Percentiles rank a stretch among this genome's conserved stretches.
Evolutionary conservation across 1,140 invertebrate genomes (phyloP).

Genomic region (Macrostomum lignano): DNA sequence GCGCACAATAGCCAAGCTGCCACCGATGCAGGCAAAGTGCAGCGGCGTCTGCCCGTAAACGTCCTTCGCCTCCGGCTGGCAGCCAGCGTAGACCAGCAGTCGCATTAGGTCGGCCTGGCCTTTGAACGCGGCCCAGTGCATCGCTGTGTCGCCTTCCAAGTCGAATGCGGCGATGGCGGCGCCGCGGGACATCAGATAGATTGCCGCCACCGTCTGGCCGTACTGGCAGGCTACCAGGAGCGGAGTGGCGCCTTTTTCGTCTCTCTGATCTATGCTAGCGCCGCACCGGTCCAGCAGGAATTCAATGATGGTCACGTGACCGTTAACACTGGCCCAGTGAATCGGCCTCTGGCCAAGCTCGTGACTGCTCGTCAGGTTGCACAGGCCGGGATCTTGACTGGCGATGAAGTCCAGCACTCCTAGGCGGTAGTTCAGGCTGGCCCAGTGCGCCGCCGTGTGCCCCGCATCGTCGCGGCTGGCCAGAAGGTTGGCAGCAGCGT

Average conservation of each 20-base stretch:
- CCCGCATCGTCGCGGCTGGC: too few relatives aligned
- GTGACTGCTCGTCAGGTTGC: too few relatives aligned
- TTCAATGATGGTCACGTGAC: conserved; percentile 37
- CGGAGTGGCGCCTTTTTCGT: conserved; percentile 62
- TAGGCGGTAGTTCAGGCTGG: too few relatives aligned
- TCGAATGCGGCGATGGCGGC: conserved; percentile 52
- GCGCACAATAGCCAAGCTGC: conserved; percentile 46
- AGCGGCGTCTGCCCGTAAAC: conserved; percentile 66
- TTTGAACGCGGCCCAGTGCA: conserved; percentile 75
- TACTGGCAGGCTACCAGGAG: conserved; percentile 72
- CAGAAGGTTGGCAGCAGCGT: too few relatives aligned
- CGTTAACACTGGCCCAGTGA: conserved; percentile 60
- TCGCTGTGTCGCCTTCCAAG: conserved; percentile 60
- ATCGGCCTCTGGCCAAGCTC: conserved; percentile 55
- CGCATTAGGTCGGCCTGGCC: conserved; percentile 53
- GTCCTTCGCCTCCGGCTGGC: conserved; percentile 54
- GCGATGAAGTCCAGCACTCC: too few relatives aligned
- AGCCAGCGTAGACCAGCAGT: conserved; percentile 59
- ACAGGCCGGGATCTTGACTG: too few relatives aligned
- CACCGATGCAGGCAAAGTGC: conserved; percentile 65
- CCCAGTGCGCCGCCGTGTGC: too few relatives aligned
- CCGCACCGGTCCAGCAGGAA: conserved; percentile 33
- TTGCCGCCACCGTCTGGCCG: conserved; percentile 54
- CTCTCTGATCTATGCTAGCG: conserved; percentile 56
- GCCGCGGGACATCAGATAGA: conserved; percentile 56